Evolutionary conservation across 2,888 invertebrate genomes (phyloP), one percentile per base, ranked within the genome.

Genomic region (Leptinotarsa haldemani): DNA sequence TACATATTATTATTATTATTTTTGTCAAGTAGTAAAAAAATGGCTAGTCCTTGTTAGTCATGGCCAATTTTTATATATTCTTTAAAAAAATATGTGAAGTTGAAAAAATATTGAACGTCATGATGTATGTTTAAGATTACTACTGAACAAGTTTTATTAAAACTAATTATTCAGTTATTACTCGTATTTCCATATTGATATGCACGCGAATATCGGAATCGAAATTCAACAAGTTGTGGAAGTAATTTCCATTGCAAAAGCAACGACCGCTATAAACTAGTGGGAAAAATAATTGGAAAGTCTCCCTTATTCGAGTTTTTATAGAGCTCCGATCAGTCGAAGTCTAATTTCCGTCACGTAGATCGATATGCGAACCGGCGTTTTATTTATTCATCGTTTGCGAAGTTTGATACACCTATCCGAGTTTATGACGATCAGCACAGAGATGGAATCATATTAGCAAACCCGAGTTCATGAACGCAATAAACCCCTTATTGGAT

Each of bases 191-290:
- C 56, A 56, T 56, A 56, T 22, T 20, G 53, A 56, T 56, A 13
- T 12, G 18, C 56, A 56, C 56, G 56, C 56, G 56, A 56, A 20
- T 56, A 15, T 22, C 22, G 56, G 20, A 25, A 22, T 22, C 15
- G 56, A 56, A 56, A 56, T 56, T 56, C 56, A 56, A 56, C 56
- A 56, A 56, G 56, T 56, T 56, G 56, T 56, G 15, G 22, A 56
- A 56, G 56, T 56, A 56, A 56, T 56, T 56, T 56, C 56, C 56
- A 56, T 22, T 18, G 56, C 13, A 22, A 22, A 56, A 56, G 56
- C 56, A 20, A 56, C 56, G 22, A 25, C 22, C 22, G 13, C 22
- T 25, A 22, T 56, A 15, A 56, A 56, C 15, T 22, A 13, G 56
- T 15, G 22, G 56, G 20, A 56, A 22, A 20, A 56, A 56, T 56